Base-by-base conservation (phyloP, 2,113 vertebrate species). In the Fregetta grallaria region DNA sequence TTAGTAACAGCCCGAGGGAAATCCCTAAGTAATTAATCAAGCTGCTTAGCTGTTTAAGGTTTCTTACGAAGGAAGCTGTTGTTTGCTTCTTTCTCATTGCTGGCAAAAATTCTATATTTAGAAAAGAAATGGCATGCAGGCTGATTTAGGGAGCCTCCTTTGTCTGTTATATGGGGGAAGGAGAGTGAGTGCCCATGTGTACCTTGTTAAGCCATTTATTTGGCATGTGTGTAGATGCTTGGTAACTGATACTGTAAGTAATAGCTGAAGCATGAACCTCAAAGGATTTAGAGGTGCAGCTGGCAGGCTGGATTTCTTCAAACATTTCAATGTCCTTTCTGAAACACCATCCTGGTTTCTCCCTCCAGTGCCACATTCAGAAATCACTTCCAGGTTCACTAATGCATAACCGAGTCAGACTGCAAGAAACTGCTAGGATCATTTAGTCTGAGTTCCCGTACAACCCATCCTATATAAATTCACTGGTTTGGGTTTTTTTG, bases 21-120 rank as follows among this genome's bases (percentile, higher is more conserved):
- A 96, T 86, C 63, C 95, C 63, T 45, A 59, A 81, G 92, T 94
- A 93, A 96, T 96, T 95, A 96, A 95, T 95, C 70, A 79, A 96
- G 55, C 36, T 86, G 40, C 38, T 83, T 94, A 65, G 44, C 85
- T 92, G 27, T 86, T 94, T 52, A 59, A 92, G 86, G 10, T 93
- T 93, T 93, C 70, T 77, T 96, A 79, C 0, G 2, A 56, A 56
- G 12, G 66, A 89, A 97, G 88, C 34, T 81, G 72, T 42, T 95
- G 47, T 55, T 49, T 88, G 62, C 50, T 88, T 96, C 61, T 95
- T 73, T 59, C 9, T 86, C 42, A 91, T 22, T 96, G 50, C 17
- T 88, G 55, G 56, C 15, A 94, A 94, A 95, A 94, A 45, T 36
- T 88, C 63, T 62, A 10, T 77, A 45, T 92, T 68, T 92, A 81